Evolutionary conservation across 2,888 invertebrate genomes (phyloP), one percentile per base, ranked within the genome.

Genomic region (Parascotia fuliginaria): DNA sequence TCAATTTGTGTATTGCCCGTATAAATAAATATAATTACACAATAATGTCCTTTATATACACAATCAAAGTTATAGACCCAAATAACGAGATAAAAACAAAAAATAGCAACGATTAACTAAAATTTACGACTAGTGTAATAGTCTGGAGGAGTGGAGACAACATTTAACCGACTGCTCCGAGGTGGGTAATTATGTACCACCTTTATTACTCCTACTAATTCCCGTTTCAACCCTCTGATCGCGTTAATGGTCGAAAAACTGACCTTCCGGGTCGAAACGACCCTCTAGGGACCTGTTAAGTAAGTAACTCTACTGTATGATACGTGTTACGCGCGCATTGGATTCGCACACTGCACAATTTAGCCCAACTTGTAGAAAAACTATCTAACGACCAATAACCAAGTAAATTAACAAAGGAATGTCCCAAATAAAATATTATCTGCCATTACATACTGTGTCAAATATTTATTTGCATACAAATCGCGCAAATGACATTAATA

Each of bases 191-290:
- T 89, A 89, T 61, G 66, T 61, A 65, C 64, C 81, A 87, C 87
- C 85, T 89, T 90, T 89, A 91, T 85, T 75, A 74, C 83, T 70
- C 65, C 71, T 70, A 73, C 83, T 87, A 88, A 88, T 89, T 85
- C 85, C 71, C 67, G 55, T 44, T 44, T 68, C 77, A 75, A 80
- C 86, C 87, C 87, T 80, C 83, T 83, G 86, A 85, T 82, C 79
- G 81, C 80, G 81, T 81, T 90, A 92, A 91, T 88, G 88, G 79
- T 68, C 88, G 85, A 90, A 89, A 89, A 90, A 92, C 89, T 91
- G 90, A 88, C 90, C 90, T 86, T 77, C 81, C 77, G 81, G 79
- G 80, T 68, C 77, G 42, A 75, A 87, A 89, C 78, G 79, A 82
- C 79, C 78, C 87, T 68, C 81, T 13, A 22, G 89, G 83, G 91